Evolutionary conservation across 2,113 vertebrate species (phyloP), one percentile per base, ranked within the genome.

Genomic region (Geococcyx californianus): DNA sequence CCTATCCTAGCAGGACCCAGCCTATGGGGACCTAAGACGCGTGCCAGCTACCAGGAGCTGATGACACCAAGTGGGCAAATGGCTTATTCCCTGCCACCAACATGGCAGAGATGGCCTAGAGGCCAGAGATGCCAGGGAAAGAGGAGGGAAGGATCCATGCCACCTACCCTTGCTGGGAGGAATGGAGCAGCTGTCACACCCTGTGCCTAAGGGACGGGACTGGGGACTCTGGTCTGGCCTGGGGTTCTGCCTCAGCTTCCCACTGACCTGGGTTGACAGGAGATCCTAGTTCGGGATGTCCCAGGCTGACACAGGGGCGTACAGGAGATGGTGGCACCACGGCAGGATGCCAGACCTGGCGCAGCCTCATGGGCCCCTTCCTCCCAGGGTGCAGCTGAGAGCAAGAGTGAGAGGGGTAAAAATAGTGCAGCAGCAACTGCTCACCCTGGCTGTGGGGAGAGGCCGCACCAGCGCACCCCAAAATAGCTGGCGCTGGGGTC

Each of bases 301-400:
- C 63, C 29, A 9, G 72, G 67, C 19, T 63, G 90, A 44, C 76
- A 18, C 3, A 1, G 86, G 3, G 28, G 7, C 1, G 2, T 2
- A 1, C 4, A 1, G 60, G 45, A 51, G 66, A 16, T 2, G 15
- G 38, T 11, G n/a, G 25, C 3, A 0, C 64, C 3, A 2, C 1
- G 15, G 24, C 12, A 28, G 18, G 58, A 16, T 20, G 24, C 21
- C 19, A 17, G 66, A 7, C 42, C 1, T 6, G 4, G 17, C 6
- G 3, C 59, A 64, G 78, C 77, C 54, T 38, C 7, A 2, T 40
- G 38, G 11, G 16, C 11, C 9, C 10, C 49, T 23, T 84, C 84
- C 52, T 76, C 38, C 23, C 4, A 1, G 45, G 31, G 9, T 45
- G 7, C 16, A 24, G 70, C 63, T 64, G 82, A 45, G 79, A 73